These are phyloP conservation scores for Zophobas atratus DNA, from an alignment of 1,140 invertebrate species.

Conservation along the genomic window DNA sequence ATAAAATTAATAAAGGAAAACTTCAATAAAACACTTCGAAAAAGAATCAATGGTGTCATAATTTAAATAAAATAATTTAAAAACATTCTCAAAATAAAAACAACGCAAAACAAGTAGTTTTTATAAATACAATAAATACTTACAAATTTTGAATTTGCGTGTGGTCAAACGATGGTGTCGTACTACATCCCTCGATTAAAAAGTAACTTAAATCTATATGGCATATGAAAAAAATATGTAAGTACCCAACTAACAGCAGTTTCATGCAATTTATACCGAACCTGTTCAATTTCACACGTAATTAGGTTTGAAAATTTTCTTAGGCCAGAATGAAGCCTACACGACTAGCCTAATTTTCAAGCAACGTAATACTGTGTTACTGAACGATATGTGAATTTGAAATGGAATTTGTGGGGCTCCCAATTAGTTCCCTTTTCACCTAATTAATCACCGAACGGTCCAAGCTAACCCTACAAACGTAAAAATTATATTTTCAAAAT, in stretches of 20 bases:
- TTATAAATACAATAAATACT: constrained; percentile 60
- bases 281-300: constrained; percentile 33
- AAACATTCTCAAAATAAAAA: constrained; percentile 54
- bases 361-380: constrained; percentile 24
- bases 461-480: constrained; percentile 30
- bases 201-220: constrained; percentile 49
- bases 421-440: constrained; percentile 20
- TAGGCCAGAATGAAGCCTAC: neutral
- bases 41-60: constrained; percentile 62
- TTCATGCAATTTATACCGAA: constrained; percentile 24
- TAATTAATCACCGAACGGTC: constrained; percentile 29
- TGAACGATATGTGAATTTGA: constrained; percentile 43
- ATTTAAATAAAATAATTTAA: constrained; percentile 59
- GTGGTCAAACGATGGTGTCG: constrained; percentile 57
- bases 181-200: constrained; percentile 55
- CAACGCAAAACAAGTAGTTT: constrained; percentile 56
- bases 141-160: constrained; percentile 58
- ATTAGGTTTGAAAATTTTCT: neutral
- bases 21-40: constrained; percentile 59
- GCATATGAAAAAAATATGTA: constrained; percentile 39
- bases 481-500: constrained; percentile 44
- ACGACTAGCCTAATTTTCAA: neutral
- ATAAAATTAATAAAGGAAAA: constrained; percentile 58
- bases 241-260: constrained; percentile 29
- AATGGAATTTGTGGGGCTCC: constrained; percentile 44